These are phyloP conservation scores for Onchidella celtica DNA, from an alignment of 2,888 invertebrate species.

Conservation along the genomic window DNA sequence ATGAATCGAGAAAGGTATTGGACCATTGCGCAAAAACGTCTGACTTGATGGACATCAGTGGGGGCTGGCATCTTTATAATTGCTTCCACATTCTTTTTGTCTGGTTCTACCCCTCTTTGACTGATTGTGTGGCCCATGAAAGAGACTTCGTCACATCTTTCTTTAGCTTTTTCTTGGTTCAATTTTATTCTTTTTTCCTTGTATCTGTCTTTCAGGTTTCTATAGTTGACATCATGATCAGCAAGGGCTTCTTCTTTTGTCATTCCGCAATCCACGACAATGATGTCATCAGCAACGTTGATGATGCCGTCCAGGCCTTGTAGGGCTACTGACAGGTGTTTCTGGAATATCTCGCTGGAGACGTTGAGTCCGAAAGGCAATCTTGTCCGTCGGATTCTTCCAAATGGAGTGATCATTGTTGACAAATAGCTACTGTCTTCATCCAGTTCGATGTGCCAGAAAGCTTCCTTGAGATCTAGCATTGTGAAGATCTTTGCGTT, in stretches of 20 bases:
- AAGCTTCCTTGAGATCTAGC: constrained; percentile 60
- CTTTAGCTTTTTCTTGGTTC: constrained; percentile 14
- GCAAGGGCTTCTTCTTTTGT: constrained; percentile 39
- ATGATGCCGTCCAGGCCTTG: constrained; percentile 51
- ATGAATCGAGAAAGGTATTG: constrained; percentile 55
- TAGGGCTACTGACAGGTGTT: constrained; percentile 55
- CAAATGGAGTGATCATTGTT: background rate
- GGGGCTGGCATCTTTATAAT: constrained; percentile 56
- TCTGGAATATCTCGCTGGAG: constrained; percentile 44
- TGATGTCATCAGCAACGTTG: constrained; percentile 53
- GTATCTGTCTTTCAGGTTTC: constrained; percentile 35
- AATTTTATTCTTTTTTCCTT: background rate
- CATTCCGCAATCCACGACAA: constrained; percentile 52
- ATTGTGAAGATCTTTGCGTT: constrained; percentile 58
- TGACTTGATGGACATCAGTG: constrained; percentile 54
- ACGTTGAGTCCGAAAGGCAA: too few relatives aligned
- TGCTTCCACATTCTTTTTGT: too few relatives aligned
- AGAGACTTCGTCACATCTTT: too few relatives aligned
- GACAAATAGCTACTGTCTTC: constrained; percentile 53
- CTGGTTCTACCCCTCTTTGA: too few relatives aligned
- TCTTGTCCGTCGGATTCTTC: background rate
- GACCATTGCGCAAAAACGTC: constrained; percentile 56
- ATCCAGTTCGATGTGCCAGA: constrained; percentile 56
- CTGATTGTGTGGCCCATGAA: too few relatives aligned
- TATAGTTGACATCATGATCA: constrained; percentile 49